A percentile compares a stretch with the other conserved stretches of the same genome.
These are phyloP conservation scores for Thunnus maccoyii DNA, from an alignment of 2,113 vertebrate species.

Conservation along the genomic window DNA sequence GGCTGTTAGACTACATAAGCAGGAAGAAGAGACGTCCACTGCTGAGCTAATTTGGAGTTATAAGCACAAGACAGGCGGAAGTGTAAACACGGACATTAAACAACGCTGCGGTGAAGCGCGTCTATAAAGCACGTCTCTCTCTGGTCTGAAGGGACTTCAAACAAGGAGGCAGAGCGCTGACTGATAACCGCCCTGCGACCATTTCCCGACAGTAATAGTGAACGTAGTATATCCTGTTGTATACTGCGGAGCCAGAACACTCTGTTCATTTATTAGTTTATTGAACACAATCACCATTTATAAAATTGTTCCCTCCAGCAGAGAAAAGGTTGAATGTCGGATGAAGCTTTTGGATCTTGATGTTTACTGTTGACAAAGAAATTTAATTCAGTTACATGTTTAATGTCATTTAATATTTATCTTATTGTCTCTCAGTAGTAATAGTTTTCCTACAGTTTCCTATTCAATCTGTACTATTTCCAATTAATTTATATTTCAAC, in stretches of 20 bases:
- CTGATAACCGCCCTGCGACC: constrained; percentile 23
- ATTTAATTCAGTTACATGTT: too few species aligned
- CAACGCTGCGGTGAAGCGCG: not conserved
- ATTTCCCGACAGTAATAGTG: constrained; percentile 56
- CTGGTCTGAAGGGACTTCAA: constrained; percentile 17
- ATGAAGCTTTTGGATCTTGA: too few species aligned
- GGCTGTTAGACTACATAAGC: constrained; percentile 8
- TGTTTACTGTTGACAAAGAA: too few species aligned
- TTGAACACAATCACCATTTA: not conserved
- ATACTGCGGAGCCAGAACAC: not conserved
- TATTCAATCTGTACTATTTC: too few species aligned
- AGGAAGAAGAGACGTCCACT: constrained; percentile 23
- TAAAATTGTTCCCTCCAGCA: not conserved
- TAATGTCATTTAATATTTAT: too few species aligned
- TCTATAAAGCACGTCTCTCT: constrained; percentile 27
- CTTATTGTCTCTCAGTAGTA: too few species aligned
- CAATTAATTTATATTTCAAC: too few species aligned
- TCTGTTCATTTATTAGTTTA: constrained; percentile 21
- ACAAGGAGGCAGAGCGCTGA: not conserved
- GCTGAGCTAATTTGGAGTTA: constrained; percentile 24
- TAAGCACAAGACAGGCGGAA: not conserved
- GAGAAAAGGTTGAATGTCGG: too few species aligned
- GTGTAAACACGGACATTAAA: constrained; percentile 43
- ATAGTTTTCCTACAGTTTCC: too few species aligned
- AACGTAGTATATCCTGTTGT: not conserved